A percentile compares a stretch with the other conserved stretches of the same genome.
Evolutionary conservation across 2,113 vertebrate genomes (phyloP).

Genomic region (Grammomys dolichurus): DNA sequence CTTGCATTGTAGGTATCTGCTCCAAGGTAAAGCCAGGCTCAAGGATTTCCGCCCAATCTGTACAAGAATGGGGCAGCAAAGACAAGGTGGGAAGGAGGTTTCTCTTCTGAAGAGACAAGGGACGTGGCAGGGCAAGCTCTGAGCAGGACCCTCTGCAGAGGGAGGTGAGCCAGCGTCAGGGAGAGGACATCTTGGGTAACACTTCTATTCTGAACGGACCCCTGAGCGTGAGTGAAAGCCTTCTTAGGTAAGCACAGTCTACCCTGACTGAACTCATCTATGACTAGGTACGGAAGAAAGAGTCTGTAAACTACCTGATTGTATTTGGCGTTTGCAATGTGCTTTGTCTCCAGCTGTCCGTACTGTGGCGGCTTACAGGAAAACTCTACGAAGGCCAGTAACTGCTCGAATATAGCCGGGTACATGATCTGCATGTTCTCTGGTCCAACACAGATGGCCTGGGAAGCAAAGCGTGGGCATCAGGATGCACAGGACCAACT

Average conservation of each 20-base stretch:
- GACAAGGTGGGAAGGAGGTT: neutral
- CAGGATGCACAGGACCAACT: neutral
- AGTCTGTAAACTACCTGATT: slow-evolving; percentile 93
- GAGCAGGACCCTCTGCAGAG: slow-evolving; percentile 47
- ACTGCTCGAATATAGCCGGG: slow-evolving; percentile 98
- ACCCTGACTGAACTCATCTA: slow-evolving; percentile 65
- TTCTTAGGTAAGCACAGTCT: slow-evolving; percentile 58
- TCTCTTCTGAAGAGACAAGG: slow-evolving; percentile 29
- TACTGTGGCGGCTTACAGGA: slow-evolving; percentile 99
- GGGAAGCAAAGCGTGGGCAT: slow-evolving; percentile 56
- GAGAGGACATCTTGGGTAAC: slow-evolving; percentile 61
- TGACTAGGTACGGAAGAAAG: slow-evolving; percentile 54
- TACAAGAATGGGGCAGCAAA: neutral
- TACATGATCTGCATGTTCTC: slow-evolving; percentile 99
- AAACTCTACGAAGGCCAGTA: slow-evolving; percentile 98
- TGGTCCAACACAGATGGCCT: slow-evolving; percentile 98
- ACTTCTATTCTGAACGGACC: slow-evolving; percentile 49
- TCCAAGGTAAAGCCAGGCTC: slow-evolving; percentile 45
- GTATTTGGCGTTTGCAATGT: slow-evolving; percentile 99
- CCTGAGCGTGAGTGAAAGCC: slow-evolving; percentile 17
- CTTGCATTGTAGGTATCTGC: slow-evolving; percentile 55
- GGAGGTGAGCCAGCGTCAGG: slow-evolving; percentile 49
- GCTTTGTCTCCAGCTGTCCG: slow-evolving; percentile 98
- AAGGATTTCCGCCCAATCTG: slow-evolving; percentile 34
- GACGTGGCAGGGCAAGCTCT: slow-evolving; percentile 20